These are phyloP conservation scores for Ahaetulla prasina DNA, from an alignment of 2,113 vertebrate species.

Conservation along the genomic window DNA sequence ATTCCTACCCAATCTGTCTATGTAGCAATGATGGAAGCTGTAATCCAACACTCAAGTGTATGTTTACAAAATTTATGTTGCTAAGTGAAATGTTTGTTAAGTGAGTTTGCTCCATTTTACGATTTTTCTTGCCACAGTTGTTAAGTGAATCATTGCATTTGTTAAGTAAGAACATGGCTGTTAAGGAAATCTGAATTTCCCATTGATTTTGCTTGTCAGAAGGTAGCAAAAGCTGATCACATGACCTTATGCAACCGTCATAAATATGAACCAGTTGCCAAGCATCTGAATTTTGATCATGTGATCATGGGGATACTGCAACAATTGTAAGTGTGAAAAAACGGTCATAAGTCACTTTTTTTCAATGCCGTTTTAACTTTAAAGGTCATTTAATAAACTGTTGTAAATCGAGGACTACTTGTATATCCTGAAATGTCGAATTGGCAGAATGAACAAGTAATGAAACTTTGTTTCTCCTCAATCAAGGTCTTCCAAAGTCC, in stretches of 20 bases:
- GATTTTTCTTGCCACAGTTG: background rate
- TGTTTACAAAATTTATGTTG: background rate
- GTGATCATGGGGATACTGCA: background rate
- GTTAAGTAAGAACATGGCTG: no score
- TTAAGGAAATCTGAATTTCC: background rate
- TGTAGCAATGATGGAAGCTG: background rate
- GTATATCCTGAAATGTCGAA: background rate
- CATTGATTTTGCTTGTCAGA: background rate
- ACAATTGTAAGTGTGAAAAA: background rate
- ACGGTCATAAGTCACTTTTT: background rate
- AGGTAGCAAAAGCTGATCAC: background rate
- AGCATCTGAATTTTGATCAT: background rate
- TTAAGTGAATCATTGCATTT: background rate
- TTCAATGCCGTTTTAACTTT: background rate
- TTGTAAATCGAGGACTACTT: background rate
- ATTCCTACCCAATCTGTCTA: background rate
- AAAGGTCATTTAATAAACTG: background rate
- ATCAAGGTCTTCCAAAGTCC: background rate
- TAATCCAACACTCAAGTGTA: background rate
- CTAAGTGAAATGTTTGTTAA: background rate
- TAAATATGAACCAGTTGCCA: background rate
- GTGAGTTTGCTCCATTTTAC: background rate
- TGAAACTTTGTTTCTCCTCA: background rate
- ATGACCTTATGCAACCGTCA: no score
- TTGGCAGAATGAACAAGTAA: background rate